These are phyloP conservation scores for Stenolophus ochropezus DNA, from an alignment of 2,888 invertebrate genomes.

Conservation along the genomic window DNA sequence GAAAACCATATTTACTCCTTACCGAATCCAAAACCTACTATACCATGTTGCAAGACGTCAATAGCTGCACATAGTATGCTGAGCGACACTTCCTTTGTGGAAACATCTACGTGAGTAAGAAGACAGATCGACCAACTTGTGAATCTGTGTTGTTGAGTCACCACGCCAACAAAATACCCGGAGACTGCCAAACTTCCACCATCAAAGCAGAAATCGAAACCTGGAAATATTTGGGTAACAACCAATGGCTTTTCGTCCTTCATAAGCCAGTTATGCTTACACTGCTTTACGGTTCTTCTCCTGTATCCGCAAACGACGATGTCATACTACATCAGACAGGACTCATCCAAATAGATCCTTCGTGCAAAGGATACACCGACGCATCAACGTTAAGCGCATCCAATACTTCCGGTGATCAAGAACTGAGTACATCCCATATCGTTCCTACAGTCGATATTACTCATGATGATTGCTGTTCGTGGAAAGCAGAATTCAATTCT, in stretches of 20 bases:
- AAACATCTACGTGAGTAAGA: slow-evolving; percentile 28
- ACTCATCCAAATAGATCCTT: slow-evolving; percentile 21
- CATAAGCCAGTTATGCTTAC: slow-evolving; percentile 58
- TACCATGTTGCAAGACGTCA: slow-evolving; percentile 47
- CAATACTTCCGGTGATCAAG: slow-evolving; percentile 15
- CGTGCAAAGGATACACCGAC: slow-evolving; percentile 61
- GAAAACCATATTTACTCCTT: slow-evolving; percentile 46
- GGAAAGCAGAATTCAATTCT: slow-evolving; percentile 47
- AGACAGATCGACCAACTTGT: slow-evolving; percentile 53
- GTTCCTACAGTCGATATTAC: slow-evolving; percentile 57
- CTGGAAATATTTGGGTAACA: slow-evolving; percentile 59
- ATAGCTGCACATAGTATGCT: slow-evolving; percentile 41
- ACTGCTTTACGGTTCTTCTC: slow-evolving; percentile 7
- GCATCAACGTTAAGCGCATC: slow-evolving; percentile 57
- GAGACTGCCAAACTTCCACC: slow-evolving; percentile 55
- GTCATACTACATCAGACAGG: slow-evolving; percentile 49
- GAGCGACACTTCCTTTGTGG: slow-evolving; percentile 48
- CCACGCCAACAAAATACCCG: slow-evolving; percentile 55
- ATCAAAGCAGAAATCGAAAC: slow-evolving; percentile 60
- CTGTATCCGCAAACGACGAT: slow-evolving; percentile 32
- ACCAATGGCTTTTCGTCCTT: slow-evolving; percentile 61
- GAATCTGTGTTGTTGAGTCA: slow-evolving; percentile 56
- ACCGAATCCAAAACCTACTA: slow-evolving; percentile 60
- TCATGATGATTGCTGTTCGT: slow-evolving; percentile 61
- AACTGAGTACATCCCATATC: slow-evolving; percentile 49